Evolutionary conservation across 1,140 invertebrate species (phyloP).

Genomic region (Sminthurinus signatus): DNA sequence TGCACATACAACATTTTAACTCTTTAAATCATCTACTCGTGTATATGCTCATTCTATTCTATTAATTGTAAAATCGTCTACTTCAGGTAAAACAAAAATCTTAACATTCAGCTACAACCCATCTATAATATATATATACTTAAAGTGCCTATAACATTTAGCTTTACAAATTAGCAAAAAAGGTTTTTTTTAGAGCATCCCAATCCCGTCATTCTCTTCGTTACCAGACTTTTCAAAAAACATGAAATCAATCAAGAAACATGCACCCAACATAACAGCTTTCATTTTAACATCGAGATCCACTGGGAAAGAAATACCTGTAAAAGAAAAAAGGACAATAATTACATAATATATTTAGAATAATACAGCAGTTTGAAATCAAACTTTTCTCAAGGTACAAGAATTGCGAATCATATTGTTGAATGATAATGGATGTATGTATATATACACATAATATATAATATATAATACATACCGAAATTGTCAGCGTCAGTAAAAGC

Average conservation of each 20-base stretch:
- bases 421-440: neutral
- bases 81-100: too few relatives aligned
- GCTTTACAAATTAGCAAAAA: neutral
- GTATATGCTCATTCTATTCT: too few relatives aligned
- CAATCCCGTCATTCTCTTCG: constrained; percentile 44
- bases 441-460: neutral
- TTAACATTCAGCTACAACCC: too few relatives aligned
- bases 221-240: constrained; percentile 58
- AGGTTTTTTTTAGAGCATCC: constrained; percentile 45
- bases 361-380: constrained; percentile 56
- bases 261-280: constrained; percentile 59
- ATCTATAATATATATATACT: too few relatives aligned
- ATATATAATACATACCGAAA: constrained; percentile 70
- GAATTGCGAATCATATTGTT: too few relatives aligned
- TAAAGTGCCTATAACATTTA: too few relatives aligned
- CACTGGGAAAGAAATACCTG: neutral
- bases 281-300: constrained; percentile 61
- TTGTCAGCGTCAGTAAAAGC: constrained; percentile 66
- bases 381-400: neutral
- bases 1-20: too few relatives aligned
- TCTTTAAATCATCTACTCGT: too few relatives aligned
- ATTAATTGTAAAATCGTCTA: too few relatives aligned
- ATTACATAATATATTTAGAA: constrained; percentile 54
- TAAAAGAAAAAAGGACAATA: constrained; percentile 43
- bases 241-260: constrained; percentile 53